Evolutionary conservation across 35 echinoderm and acorn worm genomes (phyloP), one percentile per base, ranked within the genome.

Genomic region (Lytechinus variegatus): DNA sequence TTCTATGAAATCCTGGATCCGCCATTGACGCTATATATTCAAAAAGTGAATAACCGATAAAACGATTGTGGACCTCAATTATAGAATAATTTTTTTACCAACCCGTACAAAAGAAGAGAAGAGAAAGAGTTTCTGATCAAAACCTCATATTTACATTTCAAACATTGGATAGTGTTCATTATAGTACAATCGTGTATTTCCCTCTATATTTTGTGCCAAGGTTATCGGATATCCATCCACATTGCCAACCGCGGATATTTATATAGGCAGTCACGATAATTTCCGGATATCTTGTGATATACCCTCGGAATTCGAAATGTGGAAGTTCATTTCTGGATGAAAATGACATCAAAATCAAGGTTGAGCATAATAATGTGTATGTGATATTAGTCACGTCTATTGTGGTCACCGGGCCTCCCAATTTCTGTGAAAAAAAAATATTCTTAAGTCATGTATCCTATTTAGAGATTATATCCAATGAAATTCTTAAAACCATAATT

Each of bases 301-400:
- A 79, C 66, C 66, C 66, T 79, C 66, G 66, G 66, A 79, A 79
- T 79, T n/a, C n/a, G 66, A 79, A 79, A 79, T 24, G 14, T 79
- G 66, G 66, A 79, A 79, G 14, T 79, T 7, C 66, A 24, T 79
- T n/a, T 79, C 66, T 79, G 66, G 66, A 79, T 79, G 66, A 79
- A 79, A 79, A 79, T 79, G 66, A 79, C 66, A 79, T 79, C 66
- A 79, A 79, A 79, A 79, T n/a, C 19, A 79, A 79, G 66, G 66
- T 79, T 79, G 66, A n/a, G 66, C n/a, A 3, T n/a, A 79, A n/a
- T n/a, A 79, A 24, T n/a, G 19, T 4, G 66, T 16, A 79, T 16
- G 16, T 24, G 66, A 7, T 24, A 24, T 79, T n/a, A n/a, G 66
- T 79, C 66, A 79, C 66, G 66, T 79, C 19, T 24, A 79, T 24